phyloP scores from a whole-genome alignment of 2,113 vertebrate genomes.

The Tragelaphus strepsiceros region DNA sequence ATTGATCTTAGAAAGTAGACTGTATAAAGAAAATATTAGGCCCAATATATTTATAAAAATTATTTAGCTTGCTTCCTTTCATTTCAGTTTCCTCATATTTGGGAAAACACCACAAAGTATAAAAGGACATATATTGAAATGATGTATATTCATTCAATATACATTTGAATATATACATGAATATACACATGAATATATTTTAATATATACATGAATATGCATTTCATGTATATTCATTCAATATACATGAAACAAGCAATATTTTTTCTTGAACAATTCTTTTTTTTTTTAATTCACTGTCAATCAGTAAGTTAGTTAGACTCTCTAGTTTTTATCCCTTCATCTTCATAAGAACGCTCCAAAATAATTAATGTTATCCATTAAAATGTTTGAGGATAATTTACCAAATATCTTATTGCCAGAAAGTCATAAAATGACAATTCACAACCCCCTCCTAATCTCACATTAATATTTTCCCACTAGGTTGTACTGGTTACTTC shows the following conservation, averaged over 20 bases:
- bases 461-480: background rate
- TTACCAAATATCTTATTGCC: background rate
- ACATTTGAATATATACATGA: too few species aligned
- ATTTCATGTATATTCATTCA: too few species aligned
- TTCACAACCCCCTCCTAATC: background rate
- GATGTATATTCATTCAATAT: too few species aligned
- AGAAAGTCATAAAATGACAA: background rate
- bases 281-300: background rate
- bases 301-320: background rate
- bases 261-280: background rate
- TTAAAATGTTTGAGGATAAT: background rate
- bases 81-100: background rate
- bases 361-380: background rate
- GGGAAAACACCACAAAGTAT: background rate
- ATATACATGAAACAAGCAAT: background rate
- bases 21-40: background rate
- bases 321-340: background rate
- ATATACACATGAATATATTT: too few species aligned
- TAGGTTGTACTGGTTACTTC: background rate
- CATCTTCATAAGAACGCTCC: background rate
- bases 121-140: background rate
- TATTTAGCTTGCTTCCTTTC: background rate
- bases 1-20: background rate
- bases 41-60: background rate
- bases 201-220: too few species aligned